These are phyloP conservation scores for Conops quadrifasciatus DNA, from an alignment of 2,888 invertebrate genomes.

Conservation along the genomic window DNA sequence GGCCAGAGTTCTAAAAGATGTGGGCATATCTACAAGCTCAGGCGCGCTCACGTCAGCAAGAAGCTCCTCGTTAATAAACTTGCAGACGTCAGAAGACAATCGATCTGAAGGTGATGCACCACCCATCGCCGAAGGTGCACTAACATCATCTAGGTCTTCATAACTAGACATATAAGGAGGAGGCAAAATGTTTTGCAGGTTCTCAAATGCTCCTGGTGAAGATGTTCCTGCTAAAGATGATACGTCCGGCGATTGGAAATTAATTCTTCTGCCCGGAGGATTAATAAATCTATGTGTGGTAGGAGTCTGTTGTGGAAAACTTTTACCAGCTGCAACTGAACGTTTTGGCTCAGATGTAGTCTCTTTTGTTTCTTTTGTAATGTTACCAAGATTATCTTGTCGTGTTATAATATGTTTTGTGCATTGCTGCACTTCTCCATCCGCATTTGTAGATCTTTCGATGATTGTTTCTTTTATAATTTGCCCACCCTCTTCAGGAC, in stretches of 20 bases:
- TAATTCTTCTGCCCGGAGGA: not conserved
- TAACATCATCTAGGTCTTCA: not conserved
- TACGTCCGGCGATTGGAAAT: too few species aligned
- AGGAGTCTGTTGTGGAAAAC: not conserved
- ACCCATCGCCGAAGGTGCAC: too few species aligned
- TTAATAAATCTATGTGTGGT: not conserved
- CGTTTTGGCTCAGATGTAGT: not conserved
- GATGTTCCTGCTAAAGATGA: too few species aligned
- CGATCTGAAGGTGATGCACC: too few species aligned
- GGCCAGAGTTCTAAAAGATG: too few species aligned
- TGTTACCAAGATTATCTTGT: slow-evolving; percentile 40
- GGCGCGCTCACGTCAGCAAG: too few species aligned
- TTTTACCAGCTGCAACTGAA: not conserved
- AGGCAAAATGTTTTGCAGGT: too few species aligned
- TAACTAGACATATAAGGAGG: too few species aligned
- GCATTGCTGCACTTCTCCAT: slow-evolving; percentile 36
- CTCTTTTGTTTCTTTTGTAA: slow-evolving; percentile 31
- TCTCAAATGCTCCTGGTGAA: too few species aligned
- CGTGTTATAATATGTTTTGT: slow-evolving; percentile 39
- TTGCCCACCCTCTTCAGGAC: slow-evolving; percentile 33
- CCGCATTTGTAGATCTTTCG: slow-evolving; percentile 35
- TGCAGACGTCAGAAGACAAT: too few species aligned
- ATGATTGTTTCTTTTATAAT: slow-evolving; percentile 35
- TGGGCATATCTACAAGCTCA: too few species aligned
- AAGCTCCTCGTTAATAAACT: too few species aligned